phyloP scores from a whole-genome alignment of 2,113 vertebrate species.

The Pimephales promelas region DNA sequence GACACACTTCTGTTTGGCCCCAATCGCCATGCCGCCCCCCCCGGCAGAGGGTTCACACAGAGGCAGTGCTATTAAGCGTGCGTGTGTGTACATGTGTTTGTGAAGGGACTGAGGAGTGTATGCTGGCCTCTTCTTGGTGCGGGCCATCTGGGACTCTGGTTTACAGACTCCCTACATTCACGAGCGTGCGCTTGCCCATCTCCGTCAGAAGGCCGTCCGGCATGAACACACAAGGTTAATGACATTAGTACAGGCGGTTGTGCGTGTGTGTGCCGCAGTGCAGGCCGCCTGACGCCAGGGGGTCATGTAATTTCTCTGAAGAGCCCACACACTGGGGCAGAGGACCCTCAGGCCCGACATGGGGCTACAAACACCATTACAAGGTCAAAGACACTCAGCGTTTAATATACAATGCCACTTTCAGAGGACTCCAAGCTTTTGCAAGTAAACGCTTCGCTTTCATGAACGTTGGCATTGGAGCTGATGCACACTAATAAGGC shows the following conservation, averaged over 20 bases:
- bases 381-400: constrained; percentile 22
- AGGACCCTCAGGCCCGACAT: constrained; percentile 9
- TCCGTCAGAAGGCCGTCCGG: constrained; percentile 70
- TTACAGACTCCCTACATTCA: constrained; percentile 77
- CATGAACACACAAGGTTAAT: constrained; percentile 71
- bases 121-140: constrained; percentile 64
- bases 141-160: constrained; percentile 75
- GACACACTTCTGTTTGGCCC: constrained; percentile 77
- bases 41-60: constrained; percentile 72
- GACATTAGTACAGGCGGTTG: constrained; percentile 71
- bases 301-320: constrained; percentile 70
- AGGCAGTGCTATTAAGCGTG: constrained; percentile 74
- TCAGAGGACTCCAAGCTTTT: not conserved
- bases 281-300: constrained; percentile 75
- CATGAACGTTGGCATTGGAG: not conserved
- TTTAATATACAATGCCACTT: constrained; percentile 30
- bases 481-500: not conserved
- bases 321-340: constrained; percentile 38
- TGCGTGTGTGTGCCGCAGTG: constrained; percentile 63
- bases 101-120: constrained; percentile 59
- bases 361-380: constrained; percentile 24
- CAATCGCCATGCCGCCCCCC: constrained; percentile 54
- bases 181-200: constrained; percentile 63
- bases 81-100: constrained; percentile 53
- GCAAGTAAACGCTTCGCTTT: not conserved